Evolutionary conservation across 2,888 invertebrate species (phyloP), one percentile per base, ranked within the genome.

Genomic region (Andrena marginata): DNA sequence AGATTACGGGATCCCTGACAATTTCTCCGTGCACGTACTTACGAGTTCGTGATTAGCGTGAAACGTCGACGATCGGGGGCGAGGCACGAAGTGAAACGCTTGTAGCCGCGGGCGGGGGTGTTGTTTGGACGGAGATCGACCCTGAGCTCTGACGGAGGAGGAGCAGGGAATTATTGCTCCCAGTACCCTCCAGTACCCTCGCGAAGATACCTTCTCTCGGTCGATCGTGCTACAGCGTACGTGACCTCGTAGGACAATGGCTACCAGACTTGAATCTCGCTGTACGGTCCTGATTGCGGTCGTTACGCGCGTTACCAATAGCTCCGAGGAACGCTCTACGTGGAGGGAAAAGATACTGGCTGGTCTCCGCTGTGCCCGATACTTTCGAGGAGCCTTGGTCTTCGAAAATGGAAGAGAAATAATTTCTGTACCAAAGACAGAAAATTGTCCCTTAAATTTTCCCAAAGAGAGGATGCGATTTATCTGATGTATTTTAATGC

Each of bases 221-320:
- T 85, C 80, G 77, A 82, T 88, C 86, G 82, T 87, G 84, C 87
- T 80, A 69, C 87, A 85, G 83, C 82, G 88, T 90, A 91, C 91
- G 91, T 91, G 91, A 91, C 89, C 90, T 90, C 89, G 90, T 89
- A 89, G 86, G 87, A 89, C 90, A 88, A 88, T 86, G 85, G 91
- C 91, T 91, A 90, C 91, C 88, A 90, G 87, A 87, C 86, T 89
- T 89, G 86, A 83, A 86, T 86, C 83, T 51, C 56, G 70, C 62
- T 56, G 48, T 65, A 78, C 63, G 49, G 51, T 68, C 77, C 80
- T 85, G 84, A 85, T 85, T 85, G 80, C 84, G 49, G 72, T 65
- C 75, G 75, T 71, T 56, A 56, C 56, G 10, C 67, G 68, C 75
- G 74, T 59, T 75, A 69, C 71, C 62, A 42, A 63, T 42, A 42